Conservation (phyloP, 2,888 invertebrate species). For the Rhimphoctona megacephalus region DNA sequence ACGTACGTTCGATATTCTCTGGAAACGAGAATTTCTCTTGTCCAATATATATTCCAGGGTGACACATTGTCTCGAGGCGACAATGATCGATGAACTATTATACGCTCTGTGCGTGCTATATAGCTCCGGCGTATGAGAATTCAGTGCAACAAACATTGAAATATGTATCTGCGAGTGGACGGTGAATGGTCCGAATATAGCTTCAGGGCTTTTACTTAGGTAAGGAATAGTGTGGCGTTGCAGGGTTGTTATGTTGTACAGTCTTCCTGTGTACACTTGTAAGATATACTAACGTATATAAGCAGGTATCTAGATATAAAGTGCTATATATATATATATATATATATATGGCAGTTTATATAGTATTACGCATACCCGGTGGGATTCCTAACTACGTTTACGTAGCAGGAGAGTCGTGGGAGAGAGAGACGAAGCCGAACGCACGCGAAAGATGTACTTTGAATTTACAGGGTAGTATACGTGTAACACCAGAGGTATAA, state of each 20-base stretch:
- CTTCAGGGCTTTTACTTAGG: conserved; percentile 39
- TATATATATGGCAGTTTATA: conserved; percentile 16
- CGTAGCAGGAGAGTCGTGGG: conserved; percentile 25
- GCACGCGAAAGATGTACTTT: conserved; percentile 49
- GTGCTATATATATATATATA: not conserved
- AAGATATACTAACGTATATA: not conserved
- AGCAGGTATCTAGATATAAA: not conserved
- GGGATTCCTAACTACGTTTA: conserved; percentile 43
- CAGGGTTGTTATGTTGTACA: conserved; percentile 21
- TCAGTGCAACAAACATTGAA: conserved; percentile 47
- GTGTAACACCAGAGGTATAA: conserved; percentile 58
- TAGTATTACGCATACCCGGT: conserved; percentile 39
- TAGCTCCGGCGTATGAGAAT: conserved; percentile 45
- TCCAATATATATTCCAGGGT: conserved; percentile 15
- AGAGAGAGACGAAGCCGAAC: conserved; percentile 18
- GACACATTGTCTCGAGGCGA: conserved; percentile 63
- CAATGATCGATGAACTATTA: conserved; percentile 73
- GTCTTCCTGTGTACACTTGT: not conserved
- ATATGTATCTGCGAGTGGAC: conserved; percentile 40
- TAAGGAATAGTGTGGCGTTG: conserved; percentile 31
- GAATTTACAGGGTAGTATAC: conserved; percentile 59
- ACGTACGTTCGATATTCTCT: conserved; percentile 36
- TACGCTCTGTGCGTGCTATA: conserved; percentile 55
- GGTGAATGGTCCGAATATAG: conserved; percentile 37
- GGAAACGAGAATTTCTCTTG: conserved; percentile 17